Base-by-base conservation (phyloP, 2,113 vertebrate species). In the Cyprinus carpio region DNA sequence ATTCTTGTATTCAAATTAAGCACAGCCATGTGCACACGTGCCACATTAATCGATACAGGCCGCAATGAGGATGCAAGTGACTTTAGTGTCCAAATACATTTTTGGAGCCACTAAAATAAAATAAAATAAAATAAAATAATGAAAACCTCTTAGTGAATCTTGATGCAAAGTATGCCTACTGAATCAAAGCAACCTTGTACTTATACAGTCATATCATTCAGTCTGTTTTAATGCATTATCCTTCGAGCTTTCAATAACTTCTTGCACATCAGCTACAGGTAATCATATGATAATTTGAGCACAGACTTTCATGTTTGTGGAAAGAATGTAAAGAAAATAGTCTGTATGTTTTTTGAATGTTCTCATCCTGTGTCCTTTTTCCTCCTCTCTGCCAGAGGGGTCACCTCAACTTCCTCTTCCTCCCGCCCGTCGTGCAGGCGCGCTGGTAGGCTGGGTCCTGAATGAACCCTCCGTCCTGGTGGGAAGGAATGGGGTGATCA, bases 371-470 rank as follows among this genome's bases (percentile, higher is more conserved):
- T 91, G 83, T 88, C 60, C n/a, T n/a, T 83, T 85, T 77, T 88
- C 93, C 92, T 76, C 92, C 81, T 85, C 85, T 86, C 89, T 94
- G 93, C 46, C 93, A 95, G 95, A 95, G 95, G 90, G 90, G 93
- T 88, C 95, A 95, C 90, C 95, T 95, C 90, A 95, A 94, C 93
- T 95, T n/a, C n/a, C n/a, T n/a, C n/a, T n/a, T n/a, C n/a, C n/a
- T 95, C 92, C 95, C 95, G 89, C 94, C 94, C 5, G 95, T 95
- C 81, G 95, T 87, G 92, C 94, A 13, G 95, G 95, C 91, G 94
- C 94, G 51, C 93, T 95, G n/a, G 90, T 95, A 91, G 93, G 82
- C 85, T 34, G 74, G 51, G 80, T 43, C 43, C 64, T 18, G 60
- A 85, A 64, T 84, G 62, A 65, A 40, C 76, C 67, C 49, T 84